These are phyloP conservation scores for Euleptes europaea DNA, from an alignment of 2,113 vertebrate species.

Conservation along the genomic window DNA sequence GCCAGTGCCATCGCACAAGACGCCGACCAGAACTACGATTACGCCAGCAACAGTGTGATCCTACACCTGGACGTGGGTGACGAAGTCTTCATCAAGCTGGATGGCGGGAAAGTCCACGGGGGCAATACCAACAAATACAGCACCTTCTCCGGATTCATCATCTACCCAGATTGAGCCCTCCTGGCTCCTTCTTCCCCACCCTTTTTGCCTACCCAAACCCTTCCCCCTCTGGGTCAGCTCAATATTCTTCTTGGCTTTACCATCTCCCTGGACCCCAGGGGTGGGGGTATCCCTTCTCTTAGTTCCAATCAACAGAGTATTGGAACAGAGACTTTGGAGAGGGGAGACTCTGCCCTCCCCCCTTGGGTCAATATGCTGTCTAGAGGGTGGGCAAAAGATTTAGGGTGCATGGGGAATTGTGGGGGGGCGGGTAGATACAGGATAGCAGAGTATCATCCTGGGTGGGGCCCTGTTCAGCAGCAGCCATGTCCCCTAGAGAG, in stretches of 20 bases:
- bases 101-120: constrained; percentile 91
- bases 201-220: background rate
- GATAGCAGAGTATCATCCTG: background rate
- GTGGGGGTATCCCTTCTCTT: background rate
- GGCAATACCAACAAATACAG: constrained; percentile 96
- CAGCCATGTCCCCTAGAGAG: background rate
- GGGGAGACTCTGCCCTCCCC: background rate
- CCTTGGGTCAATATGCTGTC: background rate
- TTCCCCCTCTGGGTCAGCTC: constrained; percentile 5
- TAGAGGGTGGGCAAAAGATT: constrained; percentile 6
- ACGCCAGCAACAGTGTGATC: constrained; percentile 91
- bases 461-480: background rate
- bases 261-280: constrained; percentile 15
- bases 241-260: constrained; percentile 25
- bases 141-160: constrained; percentile 94
- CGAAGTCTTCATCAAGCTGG: constrained; percentile 90
- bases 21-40: constrained; percentile 90
- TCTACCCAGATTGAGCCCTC: constrained; percentile 77
- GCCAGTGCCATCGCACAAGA: constrained; percentile 86
- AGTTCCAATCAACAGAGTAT: background rate
- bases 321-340: constrained; percentile 7
- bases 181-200: background rate
- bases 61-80: constrained; percentile 91
- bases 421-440: constrained; percentile 11
- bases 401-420: constrained; percentile 23